Evolutionary conservation across 2,113 vertebrate genomes (phyloP), one percentile per base, ranked within the genome.

Genomic region (Plestiodon gilberti): DNA sequence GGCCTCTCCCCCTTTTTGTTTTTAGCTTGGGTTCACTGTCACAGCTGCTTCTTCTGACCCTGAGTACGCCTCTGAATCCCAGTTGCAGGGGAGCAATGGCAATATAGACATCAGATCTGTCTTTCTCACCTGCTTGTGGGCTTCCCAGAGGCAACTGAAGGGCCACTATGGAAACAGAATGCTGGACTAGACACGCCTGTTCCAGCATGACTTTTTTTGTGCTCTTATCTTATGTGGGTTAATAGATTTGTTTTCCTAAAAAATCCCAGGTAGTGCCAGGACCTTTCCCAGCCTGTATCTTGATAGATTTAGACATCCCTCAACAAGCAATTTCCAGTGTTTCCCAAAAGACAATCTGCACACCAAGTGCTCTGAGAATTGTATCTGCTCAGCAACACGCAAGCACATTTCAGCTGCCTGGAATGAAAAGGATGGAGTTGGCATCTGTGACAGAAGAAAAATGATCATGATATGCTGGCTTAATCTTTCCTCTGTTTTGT

Each of bases 251-350:
- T 40, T 57, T 67, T 52, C 57, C 62, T 22, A 43, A 22, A 77
- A 78, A 85, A 38, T 40, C 10, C 75, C 9, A 70, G 35, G 64
- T 33, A 85, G 30, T 48, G 40, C 43, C 76, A 38, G 52, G 48
- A 59, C 17, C 25, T 59, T 78, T 59, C 76, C 65, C 48, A 30
- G 62, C 20, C 20, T 85, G 30, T 40, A 70, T 78, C 33, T 69
- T 85, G 64, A 77, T 78, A 85, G 62, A 85, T 78, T 38, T 67
- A 77, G 43, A 38, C 43, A 78, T 85, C 62, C 78, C 78, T 78
- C 83, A 70, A 57, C 43, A 69, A 70, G 64, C 33, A 69, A 70
- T 57, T 70, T 30, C 55, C 55, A 38, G 14, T 33, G 18, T 78
- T 69, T 69, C 83, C 48, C 75, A 65, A 85, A 70, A 78, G 64